Conservation (phyloP, 2,797 vertebrate species). For the Anisognathus igniventris region DNA sequence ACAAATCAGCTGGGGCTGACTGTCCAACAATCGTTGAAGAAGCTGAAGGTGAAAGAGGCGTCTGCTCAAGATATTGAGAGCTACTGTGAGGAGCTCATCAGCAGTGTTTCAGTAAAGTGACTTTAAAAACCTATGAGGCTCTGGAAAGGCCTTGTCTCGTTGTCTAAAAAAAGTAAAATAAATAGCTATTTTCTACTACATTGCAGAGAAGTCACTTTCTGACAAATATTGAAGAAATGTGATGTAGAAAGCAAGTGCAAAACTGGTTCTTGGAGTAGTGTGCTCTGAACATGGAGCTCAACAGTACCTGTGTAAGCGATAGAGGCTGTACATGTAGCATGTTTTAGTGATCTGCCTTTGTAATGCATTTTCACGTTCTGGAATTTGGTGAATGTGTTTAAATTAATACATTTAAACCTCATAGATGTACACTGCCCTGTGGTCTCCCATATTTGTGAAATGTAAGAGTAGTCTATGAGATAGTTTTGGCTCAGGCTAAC, state of each 20-base stretch:
- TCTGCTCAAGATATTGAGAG: background rate
- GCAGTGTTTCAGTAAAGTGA: background rate
- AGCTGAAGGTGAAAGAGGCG: background rate
- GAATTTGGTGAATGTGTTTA: background rate
- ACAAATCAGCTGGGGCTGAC: background rate
- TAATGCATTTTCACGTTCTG: background rate
- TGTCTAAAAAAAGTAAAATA: background rate
- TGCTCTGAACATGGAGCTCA: background rate
- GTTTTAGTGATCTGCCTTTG: background rate
- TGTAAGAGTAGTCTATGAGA: background rate
- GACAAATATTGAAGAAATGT: background rate
- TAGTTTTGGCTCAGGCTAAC: background rate
- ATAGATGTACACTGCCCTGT: background rate
- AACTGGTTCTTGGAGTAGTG: background rate
- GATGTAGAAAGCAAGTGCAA: background rate
- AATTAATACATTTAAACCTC: background rate
- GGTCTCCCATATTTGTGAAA: background rate
- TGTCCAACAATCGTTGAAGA: background rate
- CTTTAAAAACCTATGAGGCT: background rate
- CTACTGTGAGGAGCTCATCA: background rate
- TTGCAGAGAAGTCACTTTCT: background rate
- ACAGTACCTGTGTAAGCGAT: rapidly evolving
- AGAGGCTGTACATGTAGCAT: background rate
- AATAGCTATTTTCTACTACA: background rate
- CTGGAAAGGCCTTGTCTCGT: background rate